Percentiles rank a stretch among this genome's conserved stretches.
These are phyloP conservation scores for Carassius carassius DNA, from an alignment of 2,113 vertebrate genomes.

Conservation along the genomic window DNA sequence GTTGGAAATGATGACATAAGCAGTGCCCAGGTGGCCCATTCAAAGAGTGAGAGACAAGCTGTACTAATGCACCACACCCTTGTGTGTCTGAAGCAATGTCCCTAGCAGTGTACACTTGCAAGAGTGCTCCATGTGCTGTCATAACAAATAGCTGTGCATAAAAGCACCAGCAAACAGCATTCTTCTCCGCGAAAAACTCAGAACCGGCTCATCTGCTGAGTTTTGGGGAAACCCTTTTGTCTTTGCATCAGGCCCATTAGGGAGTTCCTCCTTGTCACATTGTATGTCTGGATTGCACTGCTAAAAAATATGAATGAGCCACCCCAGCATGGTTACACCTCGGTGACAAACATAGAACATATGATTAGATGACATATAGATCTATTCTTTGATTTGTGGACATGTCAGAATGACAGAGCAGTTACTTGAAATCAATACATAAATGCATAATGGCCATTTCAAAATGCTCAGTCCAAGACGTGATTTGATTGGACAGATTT, in stretches of 20 bases:
- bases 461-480: neutral
- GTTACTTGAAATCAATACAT: neutral
- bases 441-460: neutral
- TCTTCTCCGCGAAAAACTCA: neutral
- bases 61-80: constrained; percentile 24
- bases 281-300: neutral
- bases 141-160: constrained; percentile 32
- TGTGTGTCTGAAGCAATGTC: too few relatives aligned
- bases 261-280: constrained; percentile 1
- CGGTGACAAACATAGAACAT: neutral
- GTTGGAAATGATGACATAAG: constrained; percentile 26
- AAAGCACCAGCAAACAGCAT: neutral
- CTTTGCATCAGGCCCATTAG: neutral
- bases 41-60: constrained; percentile 10
- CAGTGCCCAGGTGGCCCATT: neutral
- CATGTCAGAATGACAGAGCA: neutral
- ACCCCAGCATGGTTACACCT: constrained; percentile 15
- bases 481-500: neutral
- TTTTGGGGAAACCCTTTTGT: constrained; percentile 1
- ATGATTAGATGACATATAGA: neutral
- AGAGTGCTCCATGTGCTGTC: constrained; percentile 13
- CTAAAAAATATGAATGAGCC: constrained; percentile 12
- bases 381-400: neutral
- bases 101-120: too few relatives aligned
- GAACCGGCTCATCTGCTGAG: neutral